These are phyloP conservation scores for Salvelinus alpinus DNA, from an alignment of 2,113 vertebrate species.

Conservation along the genomic window DNA sequence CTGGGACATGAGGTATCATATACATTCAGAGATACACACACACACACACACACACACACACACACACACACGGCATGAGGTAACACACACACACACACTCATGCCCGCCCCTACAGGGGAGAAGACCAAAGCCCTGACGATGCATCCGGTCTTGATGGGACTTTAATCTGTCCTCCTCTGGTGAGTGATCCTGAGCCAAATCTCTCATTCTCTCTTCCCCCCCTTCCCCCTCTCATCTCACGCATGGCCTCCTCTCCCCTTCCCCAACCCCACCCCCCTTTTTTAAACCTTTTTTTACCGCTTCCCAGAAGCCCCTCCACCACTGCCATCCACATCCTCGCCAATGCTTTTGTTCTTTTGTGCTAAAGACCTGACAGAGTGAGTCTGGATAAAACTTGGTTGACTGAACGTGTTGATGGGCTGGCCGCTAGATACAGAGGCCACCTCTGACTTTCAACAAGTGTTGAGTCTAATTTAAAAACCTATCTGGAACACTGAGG, in stretches of 20 bases:
- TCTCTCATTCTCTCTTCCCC: no score
- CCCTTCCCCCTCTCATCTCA: slow-evolving; percentile 49
- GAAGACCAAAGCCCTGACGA: slow-evolving; percentile 49
- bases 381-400: slow-evolving; percentile 41
- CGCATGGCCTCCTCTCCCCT: slow-evolving; percentile 39
- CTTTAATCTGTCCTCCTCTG: slow-evolving; percentile 61
- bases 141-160: slow-evolving; percentile 61
- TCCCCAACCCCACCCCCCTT: not conserved
- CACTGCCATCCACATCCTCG: not conserved
- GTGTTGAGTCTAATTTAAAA: not conserved
- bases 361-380: slow-evolving; percentile 23
- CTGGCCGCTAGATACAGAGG: slow-evolving; percentile 5
- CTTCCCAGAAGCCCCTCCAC: slow-evolving; percentile 21
- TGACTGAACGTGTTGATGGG: slow-evolving; percentile 28
- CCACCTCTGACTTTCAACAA: slow-evolving; percentile 9
- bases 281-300: no score
- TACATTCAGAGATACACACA: not conserved
- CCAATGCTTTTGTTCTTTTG: slow-evolving; percentile 54
- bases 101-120: not conserved
- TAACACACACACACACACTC: not conserved
- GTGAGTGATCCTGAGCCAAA: slow-evolving; percentile 67
- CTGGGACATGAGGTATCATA: no score
- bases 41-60: slow-evolving; percentile 8
- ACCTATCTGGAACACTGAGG: slow-evolving; percentile 4
- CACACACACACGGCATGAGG: not conserved